Evolutionary conservation across 2,888 invertebrate species (phyloP).

Genomic region (Campopleginae sp.): DNA sequence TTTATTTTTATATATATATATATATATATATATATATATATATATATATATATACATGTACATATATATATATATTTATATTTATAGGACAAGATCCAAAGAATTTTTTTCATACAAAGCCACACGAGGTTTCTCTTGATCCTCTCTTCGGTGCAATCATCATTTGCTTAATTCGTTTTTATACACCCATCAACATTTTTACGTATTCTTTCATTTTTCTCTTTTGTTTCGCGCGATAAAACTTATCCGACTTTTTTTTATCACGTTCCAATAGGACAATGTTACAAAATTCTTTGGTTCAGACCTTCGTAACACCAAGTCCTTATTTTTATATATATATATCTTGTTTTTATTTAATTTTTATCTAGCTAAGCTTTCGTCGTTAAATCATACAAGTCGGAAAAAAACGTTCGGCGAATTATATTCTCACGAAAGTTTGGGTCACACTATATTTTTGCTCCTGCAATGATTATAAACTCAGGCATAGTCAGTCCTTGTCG

Average conservation of each 20-base stretch:
- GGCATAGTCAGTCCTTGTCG: no score
- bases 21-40: no score
- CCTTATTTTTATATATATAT: slow-evolving; percentile 63
- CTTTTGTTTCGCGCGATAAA: slow-evolving; percentile 33
- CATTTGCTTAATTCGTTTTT: slow-evolving; percentile 61
- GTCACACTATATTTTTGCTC: slow-evolving; percentile 71
- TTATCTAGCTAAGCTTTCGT: slow-evolving; percentile 70
- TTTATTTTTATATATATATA: no score
- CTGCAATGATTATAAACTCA: slow-evolving; percentile 69
- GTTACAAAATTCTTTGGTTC: slow-evolving; percentile 80
- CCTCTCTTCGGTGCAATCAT: slow-evolving; percentile 56
- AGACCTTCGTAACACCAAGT: slow-evolving; percentile 73
- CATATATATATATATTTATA: slow-evolving; percentile 26
- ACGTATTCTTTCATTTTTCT: slow-evolving; percentile 29
- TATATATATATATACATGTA: no score
- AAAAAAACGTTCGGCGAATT: not conserved
- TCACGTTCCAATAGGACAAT: slow-evolving; percentile 33
- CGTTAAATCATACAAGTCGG: slow-evolving; percentile 71
- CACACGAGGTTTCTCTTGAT: slow-evolving; percentile 24
- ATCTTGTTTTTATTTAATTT: slow-evolving; percentile 31
- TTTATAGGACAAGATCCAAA: slow-evolving; percentile 77
- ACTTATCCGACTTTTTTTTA: slow-evolving; percentile 19
- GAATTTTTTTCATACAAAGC: slow-evolving; percentile 71
- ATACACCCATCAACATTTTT: slow-evolving; percentile 50
- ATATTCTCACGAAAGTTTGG: not conserved